phyloP scores from a whole-genome alignment of 2,797 vertebrate species.

The Etheostoma perlongum region DNA sequence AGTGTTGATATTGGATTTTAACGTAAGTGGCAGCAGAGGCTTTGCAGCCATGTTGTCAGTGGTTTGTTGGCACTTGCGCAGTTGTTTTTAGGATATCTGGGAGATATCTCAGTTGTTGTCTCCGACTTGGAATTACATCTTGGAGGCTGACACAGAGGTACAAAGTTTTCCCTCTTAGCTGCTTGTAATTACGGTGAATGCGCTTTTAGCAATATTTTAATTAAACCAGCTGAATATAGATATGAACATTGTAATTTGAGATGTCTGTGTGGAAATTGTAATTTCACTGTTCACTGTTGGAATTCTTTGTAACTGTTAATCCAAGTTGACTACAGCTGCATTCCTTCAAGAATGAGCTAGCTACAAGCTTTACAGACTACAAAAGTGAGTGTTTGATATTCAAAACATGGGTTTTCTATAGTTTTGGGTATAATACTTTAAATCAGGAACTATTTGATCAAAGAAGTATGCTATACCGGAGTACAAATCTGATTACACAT shows the following conservation, averaged over 20 bases:
- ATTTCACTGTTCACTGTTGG: not conserved
- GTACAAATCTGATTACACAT: not conserved
- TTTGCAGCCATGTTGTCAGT: not conserved
- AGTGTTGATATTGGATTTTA: not conserved
- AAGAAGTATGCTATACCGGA: not conserved
- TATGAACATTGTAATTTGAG: not conserved
- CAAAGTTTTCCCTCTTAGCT: not conserved
- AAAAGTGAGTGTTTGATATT: not conserved
- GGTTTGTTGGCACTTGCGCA: not conserved
- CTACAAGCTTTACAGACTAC: not conserved
- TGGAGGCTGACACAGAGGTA: not conserved
- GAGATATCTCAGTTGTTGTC: not conserved
- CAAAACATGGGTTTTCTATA: not conserved
- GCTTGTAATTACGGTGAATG: not conserved
- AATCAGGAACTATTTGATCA: not conserved
- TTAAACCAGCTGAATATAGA: not conserved
- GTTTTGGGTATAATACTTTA: not conserved
- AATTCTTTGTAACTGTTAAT: not conserved
- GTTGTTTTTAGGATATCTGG: not conserved
- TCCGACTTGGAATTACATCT: not conserved
- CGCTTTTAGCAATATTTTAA: not conserved
- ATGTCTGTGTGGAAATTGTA: not conserved
- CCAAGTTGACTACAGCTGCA: not conserved
- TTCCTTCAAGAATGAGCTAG: not conserved
- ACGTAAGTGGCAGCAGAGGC: not conserved